Conservation (phyloP, 2,888 invertebrate species). For the Tribolium freemani region DNA sequence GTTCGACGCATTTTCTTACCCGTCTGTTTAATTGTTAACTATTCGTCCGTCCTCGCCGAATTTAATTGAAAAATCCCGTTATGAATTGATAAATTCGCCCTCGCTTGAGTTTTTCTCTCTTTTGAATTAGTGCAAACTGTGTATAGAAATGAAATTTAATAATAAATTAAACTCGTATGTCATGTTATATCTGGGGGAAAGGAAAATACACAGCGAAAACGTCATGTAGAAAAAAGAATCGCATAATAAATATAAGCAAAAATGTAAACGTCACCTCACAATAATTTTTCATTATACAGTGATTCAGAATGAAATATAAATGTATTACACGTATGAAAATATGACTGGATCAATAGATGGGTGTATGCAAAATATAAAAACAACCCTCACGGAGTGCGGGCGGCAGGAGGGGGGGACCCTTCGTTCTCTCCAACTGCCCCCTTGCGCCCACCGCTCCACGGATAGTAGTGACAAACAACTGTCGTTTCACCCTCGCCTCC, state of each 20-base stretch:
- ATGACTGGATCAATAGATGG: slow-evolving; percentile 64
- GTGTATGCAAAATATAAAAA: slow-evolving; percentile 64
- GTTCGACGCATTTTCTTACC: slow-evolving; percentile 22
- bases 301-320: slow-evolving; percentile 60
- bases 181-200: slow-evolving; percentile 52
- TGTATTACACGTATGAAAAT: slow-evolving; percentile 63
- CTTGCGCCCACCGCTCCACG: slow-evolving; percentile 50
- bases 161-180: slow-evolving; percentile 58
- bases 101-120: slow-evolving; percentile 52
- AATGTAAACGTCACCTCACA: slow-evolving; percentile 58
- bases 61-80: slow-evolving; percentile 48
- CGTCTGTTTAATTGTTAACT: slow-evolving; percentile 5
- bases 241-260: slow-evolving; percentile 56
- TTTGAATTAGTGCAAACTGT: slow-evolving; percentile 57
- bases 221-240: slow-evolving; percentile 46
- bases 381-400: slow-evolving; percentile 57
- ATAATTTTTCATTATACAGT: slow-evolving; percentile 60
- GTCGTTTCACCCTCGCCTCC: slow-evolving; percentile 59
- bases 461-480: slow-evolving; percentile 65
- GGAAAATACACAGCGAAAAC: slow-evolving; percentile 46
- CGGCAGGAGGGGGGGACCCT: slow-evolving; percentile 47
- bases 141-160: slow-evolving; percentile 60
- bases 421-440: slow-evolving; percentile 47
- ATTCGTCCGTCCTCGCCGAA: slow-evolving; percentile 30
- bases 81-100: slow-evolving; percentile 53